Evolutionary conservation across 2,113 vertebrate genomes (phyloP).

Genomic region (Lampris incognitus): DNA sequence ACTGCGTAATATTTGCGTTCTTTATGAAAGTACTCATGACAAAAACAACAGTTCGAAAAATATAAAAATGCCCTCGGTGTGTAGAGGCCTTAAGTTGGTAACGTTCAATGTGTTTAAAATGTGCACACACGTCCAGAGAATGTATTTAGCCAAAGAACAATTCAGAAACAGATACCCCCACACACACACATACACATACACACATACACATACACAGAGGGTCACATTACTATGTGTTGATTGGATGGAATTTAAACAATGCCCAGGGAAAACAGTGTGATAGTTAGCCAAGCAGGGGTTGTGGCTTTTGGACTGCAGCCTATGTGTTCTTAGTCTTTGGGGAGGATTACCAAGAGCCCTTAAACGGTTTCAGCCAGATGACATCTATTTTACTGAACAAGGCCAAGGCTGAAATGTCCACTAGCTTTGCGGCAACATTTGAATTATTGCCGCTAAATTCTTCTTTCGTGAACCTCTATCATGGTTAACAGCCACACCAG

Average conservation of each 20-base stretch:
- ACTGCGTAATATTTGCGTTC: no score
- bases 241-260: slow-evolving; percentile 80
- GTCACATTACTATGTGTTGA: slow-evolving; percentile 67
- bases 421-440: neutral
- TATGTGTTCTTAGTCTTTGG: slow-evolving; percentile 48
- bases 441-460: slow-evolving; percentile 11
- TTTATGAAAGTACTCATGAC: no score
- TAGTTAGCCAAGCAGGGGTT: slow-evolving; percentile 47
- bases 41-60: no score
- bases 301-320: slow-evolving; percentile 61
- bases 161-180: no score
- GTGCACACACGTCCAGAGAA: slow-evolving; percentile 32
- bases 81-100: slow-evolving; percentile 27
- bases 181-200: slow-evolving; percentile 3
- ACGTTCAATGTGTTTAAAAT: slow-evolving; percentile 32
- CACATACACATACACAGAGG: slow-evolving; percentile 20
- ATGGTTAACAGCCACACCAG: neutral
- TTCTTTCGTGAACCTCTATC: slow-evolving; percentile 22
- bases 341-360: slow-evolving; percentile 57
- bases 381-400: slow-evolving; percentile 35
- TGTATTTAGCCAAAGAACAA: no score
- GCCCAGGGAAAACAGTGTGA: slow-evolving; percentile 63
- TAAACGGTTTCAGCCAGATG: slow-evolving; percentile 52
- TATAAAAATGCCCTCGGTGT: neutral
- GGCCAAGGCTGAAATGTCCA: neutral